Percentiles rank a stretch among this genome's conserved stretches.
These are phyloP conservation scores for Mirza zaza DNA, from an alignment of 2,113 vertebrate species.

Conservation along the genomic window DNA sequence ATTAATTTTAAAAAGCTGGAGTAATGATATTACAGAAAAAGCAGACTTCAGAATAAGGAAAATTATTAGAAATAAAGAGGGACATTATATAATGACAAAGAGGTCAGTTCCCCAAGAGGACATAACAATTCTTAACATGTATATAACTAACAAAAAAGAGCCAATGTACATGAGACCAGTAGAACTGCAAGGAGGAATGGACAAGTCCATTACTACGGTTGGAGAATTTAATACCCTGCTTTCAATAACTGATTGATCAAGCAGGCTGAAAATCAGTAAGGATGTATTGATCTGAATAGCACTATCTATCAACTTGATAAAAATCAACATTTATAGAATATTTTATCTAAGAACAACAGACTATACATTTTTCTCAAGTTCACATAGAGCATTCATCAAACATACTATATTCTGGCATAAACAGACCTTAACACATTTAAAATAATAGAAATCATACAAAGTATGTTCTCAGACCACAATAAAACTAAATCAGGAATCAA, in stretches of 20 bases:
- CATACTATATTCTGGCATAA: background rate
- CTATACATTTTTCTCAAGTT: background rate
- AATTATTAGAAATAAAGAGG: background rate
- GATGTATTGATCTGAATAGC: background rate
- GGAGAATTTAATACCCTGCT: background rate
- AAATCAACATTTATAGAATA: constrained; percentile 15
- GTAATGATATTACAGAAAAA: background rate
- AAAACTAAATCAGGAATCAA: background rate
- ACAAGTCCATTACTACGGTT: background rate
- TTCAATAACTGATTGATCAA: constrained; percentile 36
- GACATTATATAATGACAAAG: background rate
- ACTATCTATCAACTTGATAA: background rate
- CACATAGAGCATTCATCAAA: background rate
- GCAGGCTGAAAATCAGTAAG: constrained; percentile 36
- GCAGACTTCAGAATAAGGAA: background rate
- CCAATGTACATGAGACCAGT: background rate
- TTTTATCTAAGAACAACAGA: background rate
- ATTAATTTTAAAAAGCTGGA: background rate
- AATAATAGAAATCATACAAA: background rate
- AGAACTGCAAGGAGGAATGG: constrained; percentile 28
- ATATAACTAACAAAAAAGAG: background rate
- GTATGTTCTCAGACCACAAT: background rate
- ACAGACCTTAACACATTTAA: constrained; percentile 1
- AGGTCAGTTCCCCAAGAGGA: background rate
- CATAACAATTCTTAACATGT: background rate